Base-by-base conservation (phyloP, 53 echinoderm and acorn worm species). In the Patiria pectinifera region DNA sequence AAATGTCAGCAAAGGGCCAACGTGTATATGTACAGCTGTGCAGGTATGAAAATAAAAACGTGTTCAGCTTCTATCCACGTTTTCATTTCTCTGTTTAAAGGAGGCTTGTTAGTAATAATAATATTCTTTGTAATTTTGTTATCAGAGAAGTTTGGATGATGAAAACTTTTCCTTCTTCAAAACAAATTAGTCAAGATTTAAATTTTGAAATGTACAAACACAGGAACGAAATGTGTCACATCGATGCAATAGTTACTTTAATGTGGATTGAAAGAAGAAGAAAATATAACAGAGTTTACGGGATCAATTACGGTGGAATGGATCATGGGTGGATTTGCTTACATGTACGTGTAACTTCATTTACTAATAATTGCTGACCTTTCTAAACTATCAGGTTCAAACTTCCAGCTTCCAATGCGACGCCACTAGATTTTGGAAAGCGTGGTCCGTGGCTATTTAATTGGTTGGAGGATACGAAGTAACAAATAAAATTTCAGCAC, bases 351-450 rank as follows among this genome's bases (percentile, higher is more conserved):
- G n/a, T n/a, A 63, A 84, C 66, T 72, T 71, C 48, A 86, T 86
- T 86, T 71, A 22, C 79, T 69, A 6, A 49, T 89, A 79, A 80
- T 80, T 62, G 19, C 47, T 80, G 89, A 89, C 89, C 89, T 89
- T 89, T 89, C 89, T 58, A 87, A 82, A 59, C 4, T 12, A 22
- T 21, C 23, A 19, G 66, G 82, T 59, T 82, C 82, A 59, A 53
- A 19, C 45, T 21, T 79, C 45, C 44, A 0, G 16, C 45, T 53
- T 47, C 12, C 9, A 46, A 25, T 16, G 48, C 43, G 80, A 46
- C 6, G 45, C 80, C 16, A 76, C 53, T 53, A 2, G 53, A 53
- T 53, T 53, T 53, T 53, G 2, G 5, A 53, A 53, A 5, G 53
- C 53, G 6, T 6, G 53, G 53, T 53, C 53, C 8, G 53, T 53